These are phyloP conservation scores for Nasonia giraulti DNA, from an alignment of 1,140 invertebrate species.

Conservation along the genomic window DNA sequence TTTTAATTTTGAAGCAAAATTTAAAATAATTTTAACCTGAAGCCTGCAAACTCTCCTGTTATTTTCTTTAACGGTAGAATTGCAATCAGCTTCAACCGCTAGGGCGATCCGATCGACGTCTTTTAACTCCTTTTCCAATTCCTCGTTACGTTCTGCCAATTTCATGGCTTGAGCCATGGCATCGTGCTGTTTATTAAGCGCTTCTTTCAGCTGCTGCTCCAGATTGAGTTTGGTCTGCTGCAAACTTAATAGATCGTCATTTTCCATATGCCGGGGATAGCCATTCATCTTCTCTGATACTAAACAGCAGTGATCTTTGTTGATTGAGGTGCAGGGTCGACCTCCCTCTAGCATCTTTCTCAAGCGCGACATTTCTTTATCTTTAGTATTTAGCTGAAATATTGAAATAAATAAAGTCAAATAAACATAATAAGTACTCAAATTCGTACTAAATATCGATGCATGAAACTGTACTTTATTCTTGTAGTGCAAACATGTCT, in stretches of 20 bases:
- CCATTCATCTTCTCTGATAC: constrained; percentile 67
- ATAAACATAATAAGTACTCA: constrained; percentile 7
- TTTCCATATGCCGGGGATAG: constrained; percentile 57
- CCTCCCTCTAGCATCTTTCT: constrained; percentile 79
- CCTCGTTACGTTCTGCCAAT: constrained; percentile 81
- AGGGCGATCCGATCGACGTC: constrained; percentile 81
- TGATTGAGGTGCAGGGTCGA: constrained; percentile 74
- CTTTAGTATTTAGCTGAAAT: constrained; percentile 67
- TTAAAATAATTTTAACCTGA: constrained; percentile 60
- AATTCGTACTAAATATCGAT: neutral
- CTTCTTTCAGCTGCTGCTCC: constrained; percentile 78
- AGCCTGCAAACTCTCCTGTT: constrained; percentile 66
- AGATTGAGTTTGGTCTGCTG: constrained; percentile 75
- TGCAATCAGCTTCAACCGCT: constrained; percentile 79
- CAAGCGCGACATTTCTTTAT: constrained; percentile 80
- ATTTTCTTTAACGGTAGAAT: constrained; percentile 70
- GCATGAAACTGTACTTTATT: constrained; percentile 17
- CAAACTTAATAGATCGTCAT: constrained; percentile 74
- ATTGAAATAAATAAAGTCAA: constrained; percentile 2
- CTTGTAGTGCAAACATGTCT: neutral
- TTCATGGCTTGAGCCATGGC: constrained; percentile 81
- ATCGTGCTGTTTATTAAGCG: constrained; percentile 82
- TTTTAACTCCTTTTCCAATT: constrained; percentile 79
- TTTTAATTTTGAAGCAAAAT: neutral
- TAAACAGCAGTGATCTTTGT: constrained; percentile 76